Evolutionary conservation across 2,113 vertebrate genomes (phyloP).

Genomic region (Patagioenas fasciata): DNA sequence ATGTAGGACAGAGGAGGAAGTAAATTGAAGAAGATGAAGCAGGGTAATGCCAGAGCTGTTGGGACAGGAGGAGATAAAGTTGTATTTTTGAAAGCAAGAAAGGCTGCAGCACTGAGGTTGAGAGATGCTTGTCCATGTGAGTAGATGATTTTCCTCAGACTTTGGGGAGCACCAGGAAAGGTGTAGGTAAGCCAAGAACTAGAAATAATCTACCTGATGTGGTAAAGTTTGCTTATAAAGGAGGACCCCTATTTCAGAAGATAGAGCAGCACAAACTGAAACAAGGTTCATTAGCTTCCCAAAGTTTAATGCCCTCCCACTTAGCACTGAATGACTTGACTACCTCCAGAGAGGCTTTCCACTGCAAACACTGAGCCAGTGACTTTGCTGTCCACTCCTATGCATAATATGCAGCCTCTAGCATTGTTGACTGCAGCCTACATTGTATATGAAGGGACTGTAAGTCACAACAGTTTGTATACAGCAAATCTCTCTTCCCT

Average conservation of each 20-base stretch:
- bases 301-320: background rate
- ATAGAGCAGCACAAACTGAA: background rate
- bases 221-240: background rate
- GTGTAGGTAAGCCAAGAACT: background rate
- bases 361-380: background rate
- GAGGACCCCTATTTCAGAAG: background rate
- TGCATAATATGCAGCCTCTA: rapidly evolving
- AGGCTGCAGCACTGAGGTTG: background rate
- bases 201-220: background rate
- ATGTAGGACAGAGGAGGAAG: background rate
- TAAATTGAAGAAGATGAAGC: background rate
- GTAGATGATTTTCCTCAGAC: background rate
- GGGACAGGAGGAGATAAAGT: background rate
- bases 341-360: background rate
- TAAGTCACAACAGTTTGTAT: background rate
- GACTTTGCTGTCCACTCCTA: rapidly evolving
- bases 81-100: background rate
- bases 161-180: background rate
- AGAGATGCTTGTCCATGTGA: background rate
- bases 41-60: background rate
- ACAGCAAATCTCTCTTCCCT: background rate
- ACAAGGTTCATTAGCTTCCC: background rate
- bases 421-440: rapidly evolving
- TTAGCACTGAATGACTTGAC: background rate
- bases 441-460: background rate